Evolutionary conservation across 1,140 invertebrate genomes (phyloP), one percentile per base, ranked within the genome.

Genomic region (Zaprionus lachaisei): DNA sequence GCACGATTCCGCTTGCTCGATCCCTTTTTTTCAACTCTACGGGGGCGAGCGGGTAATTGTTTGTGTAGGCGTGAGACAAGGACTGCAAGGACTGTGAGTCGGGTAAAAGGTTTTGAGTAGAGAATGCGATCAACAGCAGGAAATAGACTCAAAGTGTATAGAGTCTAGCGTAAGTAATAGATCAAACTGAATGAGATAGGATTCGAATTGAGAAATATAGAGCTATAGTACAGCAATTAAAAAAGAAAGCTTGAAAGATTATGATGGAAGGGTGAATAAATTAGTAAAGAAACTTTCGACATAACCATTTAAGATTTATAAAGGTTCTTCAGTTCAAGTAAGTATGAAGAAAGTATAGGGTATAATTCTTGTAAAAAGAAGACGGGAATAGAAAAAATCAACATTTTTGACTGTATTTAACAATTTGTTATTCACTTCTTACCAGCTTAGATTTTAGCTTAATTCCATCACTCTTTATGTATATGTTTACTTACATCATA

Each of bases 21-120:
- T 51, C 47, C 47, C 47, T 51, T 51, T 51, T 82, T 75, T 83
- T 57, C 49, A 60, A 72, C 84, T 31, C 84, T 70, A 84, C 84
- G 78, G 84, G 83, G 84, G 83, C 81, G 58, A 55, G 26, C 41
- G 31, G 55, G 55, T 83, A 87, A 87, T 87, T 83, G 84, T 74
- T 54, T 47, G 41, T n/a, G 41, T 64, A 74, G 61, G 70, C 67
- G 57, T 37, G 26, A 20, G 56, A 41, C 41, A 31, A 49, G 24
- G 37, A 5, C 47, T 51, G 47, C 47, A 20, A 24, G 47, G 20
- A 51, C 9, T 20, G 47, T n/a, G 22, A 12, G 47, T 24, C 20
- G 3, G 20, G 1, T 17, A 54, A 28, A 38, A 28, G 31, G 7
- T 28, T 17, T 17, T 17, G 41, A 17, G 41, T 47, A 47, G 41